Evolutionary conservation across 1,140 invertebrate species (phyloP), one percentile per base, ranked within the genome.

Genomic region (Drosophila dunni): DNA sequence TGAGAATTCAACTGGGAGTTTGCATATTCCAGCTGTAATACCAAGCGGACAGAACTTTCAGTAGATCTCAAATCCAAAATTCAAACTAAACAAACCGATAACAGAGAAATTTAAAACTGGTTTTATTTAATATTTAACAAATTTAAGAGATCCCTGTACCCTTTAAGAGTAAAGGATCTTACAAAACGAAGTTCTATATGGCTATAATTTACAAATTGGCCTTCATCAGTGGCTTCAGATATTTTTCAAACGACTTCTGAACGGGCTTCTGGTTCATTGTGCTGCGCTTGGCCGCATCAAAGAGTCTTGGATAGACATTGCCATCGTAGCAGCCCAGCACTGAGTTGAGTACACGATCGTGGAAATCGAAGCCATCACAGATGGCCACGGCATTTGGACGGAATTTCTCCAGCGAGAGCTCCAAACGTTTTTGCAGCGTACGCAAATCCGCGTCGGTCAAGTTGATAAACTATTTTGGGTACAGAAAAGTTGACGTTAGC

Each of bases 331-430:
- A 94, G 7, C 98, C 98, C 11, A 99, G 92, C 1, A 96, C 95
- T 6, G 97, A 98, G 34, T 94, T 93, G 1, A 99, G 92, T 44
- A 97, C 94, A 79, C 95, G 94, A 91, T 99, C 98, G n/a, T 95
- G 94, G 54, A 97, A 95, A 91, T 98, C 97, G 78, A 98, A 99
- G 3, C 97, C 95, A 92, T 99, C 98, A 0, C 98, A 98, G 7
- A 99, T 93, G 8, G 96, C 95, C 0, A 99, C 95, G 6, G 97
- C 97, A 93, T 99, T 97, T 3, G 96, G 96, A 65, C 98, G 94
- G n/a, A 99, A 94, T 9, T 93, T 89, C 3, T 91, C 88, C 50
- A 99, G 92, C 8, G 97, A 92, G 8, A 95, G 93, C 76, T 96
- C 95, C 50, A 98, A 91, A 50, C 95, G 94, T 7, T 92, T 83